Evolutionary conservation across 2,113 vertebrate species (phyloP).

Genomic region (Salminus brasiliensis): DNA sequence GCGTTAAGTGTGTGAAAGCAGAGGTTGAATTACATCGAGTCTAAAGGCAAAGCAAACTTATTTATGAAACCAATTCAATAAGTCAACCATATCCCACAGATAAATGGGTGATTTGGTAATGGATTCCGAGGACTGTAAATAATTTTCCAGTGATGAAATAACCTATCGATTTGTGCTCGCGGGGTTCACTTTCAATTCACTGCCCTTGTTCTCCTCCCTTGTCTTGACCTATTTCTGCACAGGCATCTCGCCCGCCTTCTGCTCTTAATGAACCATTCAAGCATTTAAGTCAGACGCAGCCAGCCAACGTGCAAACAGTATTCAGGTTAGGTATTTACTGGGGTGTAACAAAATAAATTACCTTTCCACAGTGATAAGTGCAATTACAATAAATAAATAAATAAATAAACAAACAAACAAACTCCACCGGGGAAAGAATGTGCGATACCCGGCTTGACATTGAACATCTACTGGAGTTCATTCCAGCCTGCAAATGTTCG

Average conservation of each 20-base stretch:
- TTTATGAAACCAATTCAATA: slow-evolving; percentile 46
- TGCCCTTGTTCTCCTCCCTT: slow-evolving; percentile 3
- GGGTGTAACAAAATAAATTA: slow-evolving; percentile 75
- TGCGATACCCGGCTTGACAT: not conserved
- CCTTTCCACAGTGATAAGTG: slow-evolving; percentile 70
- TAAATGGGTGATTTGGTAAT: slow-evolving; percentile 51
- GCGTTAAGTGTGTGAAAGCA: not conserved
- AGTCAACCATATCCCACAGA: slow-evolving; percentile 39
- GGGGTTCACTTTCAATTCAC: slow-evolving; percentile 59
- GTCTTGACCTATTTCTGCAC: slow-evolving; percentile 51
- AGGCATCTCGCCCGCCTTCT: slow-evolving; percentile 38
- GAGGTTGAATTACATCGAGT: slow-evolving; percentile 12
- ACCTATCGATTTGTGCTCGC: slow-evolving; percentile 67
- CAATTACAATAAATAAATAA: slow-evolving; percentile 62
- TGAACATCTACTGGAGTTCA: not conserved
- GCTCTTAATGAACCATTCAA: slow-evolving; percentile 66
- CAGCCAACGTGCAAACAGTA: slow-evolving; percentile 61
- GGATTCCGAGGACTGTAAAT: slow-evolving; percentile 54
- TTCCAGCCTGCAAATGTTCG: not conserved
- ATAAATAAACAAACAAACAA: not conserved
- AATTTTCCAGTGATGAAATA: slow-evolving; percentile 61
- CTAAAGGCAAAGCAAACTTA: slow-evolving; percentile 38
- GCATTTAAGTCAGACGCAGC: slow-evolving; percentile 51
- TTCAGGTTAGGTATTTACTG: slow-evolving; percentile 71
- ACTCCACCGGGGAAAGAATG: slow-evolving; percentile 16